Conservation (phyloP, 2,113 vertebrate species). For the Thomomys bottae region DNA sequence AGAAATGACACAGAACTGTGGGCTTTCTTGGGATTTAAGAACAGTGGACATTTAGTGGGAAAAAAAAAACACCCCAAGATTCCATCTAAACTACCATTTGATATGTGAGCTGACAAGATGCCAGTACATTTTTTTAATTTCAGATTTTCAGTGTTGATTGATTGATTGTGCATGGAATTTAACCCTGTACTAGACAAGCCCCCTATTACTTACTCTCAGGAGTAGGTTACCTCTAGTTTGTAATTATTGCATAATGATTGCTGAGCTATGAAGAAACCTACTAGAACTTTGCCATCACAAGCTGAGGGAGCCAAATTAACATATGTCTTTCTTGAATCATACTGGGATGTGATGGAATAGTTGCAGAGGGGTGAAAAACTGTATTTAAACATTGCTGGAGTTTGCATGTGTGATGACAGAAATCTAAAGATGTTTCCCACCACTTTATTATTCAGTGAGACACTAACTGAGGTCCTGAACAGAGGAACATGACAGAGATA, state of each 20-base stretch:
- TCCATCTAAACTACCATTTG: neutral
- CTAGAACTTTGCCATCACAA: too few species aligned
- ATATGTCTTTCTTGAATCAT: neutral
- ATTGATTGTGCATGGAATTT: neutral
- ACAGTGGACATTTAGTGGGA: neutral
- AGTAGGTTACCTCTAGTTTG: too few species aligned
- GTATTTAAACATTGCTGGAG: neutral
- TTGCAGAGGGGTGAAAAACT: neutral
- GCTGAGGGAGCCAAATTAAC: neutral
- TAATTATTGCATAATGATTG: neutral
- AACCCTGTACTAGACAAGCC: neutral
- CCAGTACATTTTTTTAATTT: constrained; percentile 42
- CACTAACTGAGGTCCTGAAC: neutral
- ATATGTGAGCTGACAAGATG: neutral
- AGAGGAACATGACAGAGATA: neutral
- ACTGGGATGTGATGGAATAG: neutral
- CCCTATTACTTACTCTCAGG: neutral
- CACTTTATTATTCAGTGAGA: neutral
- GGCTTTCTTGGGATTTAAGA: neutral
- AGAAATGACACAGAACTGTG: neutral
- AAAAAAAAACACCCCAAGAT: neutral
- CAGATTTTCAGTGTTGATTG: neutral
- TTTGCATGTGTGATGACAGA: neutral
- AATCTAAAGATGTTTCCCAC: neutral
- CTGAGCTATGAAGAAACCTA: neutral